Base-by-base conservation (phyloP, 2,797 vertebrate species). In the Anabacerthia variegaticeps region DNA sequence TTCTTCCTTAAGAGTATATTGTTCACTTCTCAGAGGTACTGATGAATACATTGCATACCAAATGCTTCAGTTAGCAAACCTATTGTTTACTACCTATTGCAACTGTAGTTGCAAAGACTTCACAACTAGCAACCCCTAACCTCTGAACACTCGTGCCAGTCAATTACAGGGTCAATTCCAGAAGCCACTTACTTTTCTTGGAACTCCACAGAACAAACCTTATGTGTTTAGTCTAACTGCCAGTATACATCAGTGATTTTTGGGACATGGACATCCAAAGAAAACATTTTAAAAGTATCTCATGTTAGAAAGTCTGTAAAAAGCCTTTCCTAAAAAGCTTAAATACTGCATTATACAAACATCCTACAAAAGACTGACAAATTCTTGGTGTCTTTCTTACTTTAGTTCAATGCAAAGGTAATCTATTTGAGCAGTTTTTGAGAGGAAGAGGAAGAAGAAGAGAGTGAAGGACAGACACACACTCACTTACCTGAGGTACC, bases 401-500 rank as follows among this genome's bases (percentile, higher is more conserved):
- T 54, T 18, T 39, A 63, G 27, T 39, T 85, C 7, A 2, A 51
- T 56, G 27, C 8, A 65, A 62, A 30, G 7, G 1, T 24, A 20
- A n/a, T 36, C 37, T 44, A 71, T n/a, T 28, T 84, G 9, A 94
- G 26, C 8, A 2, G 0, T 48, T 55, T 91, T 32, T 72, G 59
- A 82, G 52, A 74, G 28, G n/a, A 87, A 73, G 27, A 83, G 27
- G 21, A 74, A 26, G 18, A 66, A 81, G 30, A 43, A 51, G 17
- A 61, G 61, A 51, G 30, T 20, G 5, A 54, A 17, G 71, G 13
- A 46, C 12, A 49, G 19, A 75, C 41, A 44, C 32, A 55, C 16
- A 26, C 19, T 34, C 44, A 52, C 89, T 73, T 97, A 99, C 99
- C 98, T 98, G 99, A 97, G 95, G 98, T 99, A 88, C 98, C 98